Conservation (phyloP, 2,888 invertebrate genomes). For the Lutraria lutraria region DNA sequence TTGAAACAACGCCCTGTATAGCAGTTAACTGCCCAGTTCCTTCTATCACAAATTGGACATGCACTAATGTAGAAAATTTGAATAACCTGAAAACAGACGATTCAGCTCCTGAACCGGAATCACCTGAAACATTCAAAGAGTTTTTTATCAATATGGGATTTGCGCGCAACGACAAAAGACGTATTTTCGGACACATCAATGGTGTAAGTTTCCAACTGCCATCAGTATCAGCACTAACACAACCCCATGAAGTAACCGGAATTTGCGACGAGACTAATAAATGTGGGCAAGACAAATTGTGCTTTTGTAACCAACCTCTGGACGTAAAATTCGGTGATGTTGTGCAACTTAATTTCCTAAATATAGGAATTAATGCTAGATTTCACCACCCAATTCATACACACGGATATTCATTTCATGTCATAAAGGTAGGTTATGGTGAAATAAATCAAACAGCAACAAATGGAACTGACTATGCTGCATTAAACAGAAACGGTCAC, state of each 20-base stretch:
- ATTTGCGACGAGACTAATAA: slow-evolving; percentile 54
- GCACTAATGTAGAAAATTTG: slow-evolving; percentile 66
- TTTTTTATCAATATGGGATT: slow-evolving; percentile 78
- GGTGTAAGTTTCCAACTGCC: slow-evolving; percentile 63
- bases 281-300: slow-evolving; percentile 66
- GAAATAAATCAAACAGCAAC: slow-evolving; percentile 50
- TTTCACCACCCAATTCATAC: slow-evolving; percentile 80
- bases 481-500: too few relatives aligned
- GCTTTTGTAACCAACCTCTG: slow-evolving; percentile 70
- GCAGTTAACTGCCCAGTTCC: slow-evolving; percentile 75
- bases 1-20: slow-evolving; percentile 57
- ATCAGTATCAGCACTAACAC: slow-evolving; percentile 67
- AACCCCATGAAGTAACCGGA: slow-evolving; percentile 67
- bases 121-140: slow-evolving; percentile 66
- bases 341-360: slow-evolving; percentile 75
- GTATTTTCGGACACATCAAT: slow-evolving; percentile 65
- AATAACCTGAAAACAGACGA: slow-evolving; percentile 38
- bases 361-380: slow-evolving; percentile 67
- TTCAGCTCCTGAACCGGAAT: slow-evolving; percentile 36
- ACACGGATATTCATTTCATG: slow-evolving; percentile 81
- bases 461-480: slow-evolving; percentile 43
- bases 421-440: slow-evolving; percentile 77
- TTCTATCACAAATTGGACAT: slow-evolving; percentile 39
- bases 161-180: slow-evolving; percentile 51
- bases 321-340: slow-evolving; percentile 67